Evolutionary conservation across 2,113 vertebrate species (phyloP), one percentile per base, ranked within the genome.

Genomic region (Meles meles): DNA sequence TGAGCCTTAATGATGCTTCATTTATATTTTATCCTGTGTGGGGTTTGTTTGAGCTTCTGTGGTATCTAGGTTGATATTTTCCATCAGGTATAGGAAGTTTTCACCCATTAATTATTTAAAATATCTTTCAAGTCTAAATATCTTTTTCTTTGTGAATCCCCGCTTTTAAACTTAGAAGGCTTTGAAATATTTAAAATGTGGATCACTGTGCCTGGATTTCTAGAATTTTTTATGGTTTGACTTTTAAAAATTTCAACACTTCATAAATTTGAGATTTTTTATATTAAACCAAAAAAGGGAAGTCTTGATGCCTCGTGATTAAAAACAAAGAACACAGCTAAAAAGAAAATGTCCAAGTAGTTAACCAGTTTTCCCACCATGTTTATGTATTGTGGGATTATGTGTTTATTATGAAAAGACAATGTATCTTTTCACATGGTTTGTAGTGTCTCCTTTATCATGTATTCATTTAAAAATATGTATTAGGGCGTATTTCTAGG

Each of bases 61-160:
- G 69, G 69, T 93, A 67, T 74, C 27, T 44, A 93, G 84, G 21
- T 95, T 91, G 44, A 57, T 91, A 49, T 87, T 92, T 95, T 96
- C 90, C 15, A 57, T 93, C 72, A 97, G 37, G 34, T 79, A 83
- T 88, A 83, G 69, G 37, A 83, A 31, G 49, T 87, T 87, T 81
- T 81, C 20, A 91, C 49, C 23, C 11, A 91, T 87, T 81, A 82
- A 93, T 93, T 97, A 88, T 63, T 90, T 87, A 61, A 84, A 88
- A 42, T 69, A 69, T 37, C 55, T 93, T 93, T 88, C 9, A 80
- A 89, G 85, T 92, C 79, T 85, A 92, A 96, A 31, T 84, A 89
- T 42, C 29, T 71, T 93, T 27, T 80, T 88, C 37, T 92, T 85
- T 74, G 34, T 74, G 69, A 61, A 77, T 92, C 63, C 23, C 34